Evolutionary conservation across 2,113 vertebrate species (phyloP), one percentile per base, ranked within the genome.

Genomic region (Pseudopodoces humilis): DNA sequence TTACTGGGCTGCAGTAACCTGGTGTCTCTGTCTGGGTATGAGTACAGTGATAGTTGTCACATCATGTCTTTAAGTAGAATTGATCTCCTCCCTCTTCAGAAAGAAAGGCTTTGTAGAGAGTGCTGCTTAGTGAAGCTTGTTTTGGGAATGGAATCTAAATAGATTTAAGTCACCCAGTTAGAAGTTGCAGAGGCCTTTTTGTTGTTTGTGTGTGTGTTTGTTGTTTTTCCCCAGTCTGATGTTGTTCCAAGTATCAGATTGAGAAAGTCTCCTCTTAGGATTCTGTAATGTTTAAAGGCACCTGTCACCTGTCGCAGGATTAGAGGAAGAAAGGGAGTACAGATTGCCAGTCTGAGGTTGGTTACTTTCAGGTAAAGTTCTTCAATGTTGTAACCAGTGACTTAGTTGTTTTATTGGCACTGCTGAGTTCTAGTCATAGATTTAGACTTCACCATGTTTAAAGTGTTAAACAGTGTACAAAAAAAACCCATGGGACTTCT

Each of bases 11-110:
- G 39, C n/a, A 83, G 65, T 43, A 43, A 43, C 33, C 31, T 68
- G 3, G 10, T 82, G 27, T 65, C 24, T 92, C 39, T 69, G 21
- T 43, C 7, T 63, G 22, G 11, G 25, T 74, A 6, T 55, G 37
- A n/a, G 10, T 50, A 46, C 0, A 0, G 20, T 56, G 27, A 7
- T 21, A 25, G 28, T 19, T 72, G 7, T 46, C 7, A 4, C 10
- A 28, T 15, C 10, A 0, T 37, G 22, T 20, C 18, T 67, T 84
- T 24, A 52, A 35, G 24, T 31, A 52, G 71, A 81, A 41, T 49
- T 68, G 13, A 31, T 56, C 60, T 81, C 7, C 35, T 84, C 35
- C 8, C 11, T 71, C 8, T 37, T 44, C 19, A 24, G 39, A 71
- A 76, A 39, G 75, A 82, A 74, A 76, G 39, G 6, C 7, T 92